Percentiles rank a stretch among this genome's conserved stretches.
These are phyloP conservation scores for Toxotes lorentzi DNA, from an alignment of 2,797 vertebrate species.

Conservation along the genomic window DNA sequence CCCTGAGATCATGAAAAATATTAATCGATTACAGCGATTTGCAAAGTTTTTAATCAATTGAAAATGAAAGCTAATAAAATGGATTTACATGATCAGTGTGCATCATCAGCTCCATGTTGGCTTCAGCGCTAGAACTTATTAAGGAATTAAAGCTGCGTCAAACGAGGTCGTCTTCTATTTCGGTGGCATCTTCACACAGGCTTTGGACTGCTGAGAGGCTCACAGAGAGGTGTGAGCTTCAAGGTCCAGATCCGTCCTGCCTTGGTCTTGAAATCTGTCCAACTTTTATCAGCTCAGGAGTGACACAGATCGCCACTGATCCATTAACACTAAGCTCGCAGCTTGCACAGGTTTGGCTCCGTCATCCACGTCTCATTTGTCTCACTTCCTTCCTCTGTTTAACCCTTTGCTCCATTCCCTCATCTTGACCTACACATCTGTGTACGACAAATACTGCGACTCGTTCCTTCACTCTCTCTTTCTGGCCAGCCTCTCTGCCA, in stretches of 20 bases:
- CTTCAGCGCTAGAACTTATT: slow-evolving; percentile 16
- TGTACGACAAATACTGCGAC: slow-evolving; percentile 38
- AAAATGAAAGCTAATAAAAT: slow-evolving; percentile 27
- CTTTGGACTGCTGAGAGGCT: slow-evolving; percentile 40
- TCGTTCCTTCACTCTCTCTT: slow-evolving; percentile 52
- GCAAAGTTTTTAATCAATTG: slow-evolving; percentile 28
- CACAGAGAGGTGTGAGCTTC: slow-evolving; percentile 3
- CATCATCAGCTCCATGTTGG: slow-evolving; percentile 15
- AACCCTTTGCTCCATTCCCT: slow-evolving; percentile 34
- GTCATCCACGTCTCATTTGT: slow-evolving; percentile 53
- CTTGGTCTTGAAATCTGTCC: slow-evolving; percentile 34
- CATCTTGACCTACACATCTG: slow-evolving; percentile 33
- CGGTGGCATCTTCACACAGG: slow-evolving; percentile 29
- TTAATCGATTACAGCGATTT: slow-evolving; percentile 22
- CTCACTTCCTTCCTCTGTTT: slow-evolving; percentile 49
- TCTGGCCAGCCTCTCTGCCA: slow-evolving; percentile 47
- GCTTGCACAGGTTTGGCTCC: slow-evolving; percentile 52
- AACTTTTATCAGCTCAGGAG: slow-evolving; percentile 54
- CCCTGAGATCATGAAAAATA: slow-evolving; percentile 9
- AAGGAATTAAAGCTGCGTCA: slow-evolving; percentile 29
- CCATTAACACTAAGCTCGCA: slow-evolving; percentile 47
- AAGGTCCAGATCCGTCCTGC: slow-evolving; percentile 35
- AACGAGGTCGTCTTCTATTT: slow-evolving; percentile 19
- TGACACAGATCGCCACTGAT: slow-evolving; percentile 64
- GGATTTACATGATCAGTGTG: slow-evolving; percentile 6